Evolutionary conservation across 2,113 vertebrate species (phyloP), one percentile per base, ranked within the genome.

Genomic region (Eublepharis macularius): DNA sequence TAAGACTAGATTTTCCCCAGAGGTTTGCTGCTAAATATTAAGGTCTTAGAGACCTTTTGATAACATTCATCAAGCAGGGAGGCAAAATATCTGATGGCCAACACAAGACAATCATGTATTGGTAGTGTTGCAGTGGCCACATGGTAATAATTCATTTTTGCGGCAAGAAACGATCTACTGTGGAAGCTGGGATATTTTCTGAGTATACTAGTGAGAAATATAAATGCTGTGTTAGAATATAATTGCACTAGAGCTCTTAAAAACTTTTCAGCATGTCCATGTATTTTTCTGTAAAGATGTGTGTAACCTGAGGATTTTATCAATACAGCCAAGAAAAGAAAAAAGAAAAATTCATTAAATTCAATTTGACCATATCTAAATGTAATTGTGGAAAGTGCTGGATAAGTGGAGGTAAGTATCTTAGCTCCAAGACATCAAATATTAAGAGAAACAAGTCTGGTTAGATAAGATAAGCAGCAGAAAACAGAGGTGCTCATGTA

Each of bases 221-320:
- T 94, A 95, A 96, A 95, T 94, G 93, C 93, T 95, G 90, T 93
- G 95, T 94, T 95, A 90, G 86, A 89, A 89, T 93, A 89, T 96
- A 96, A 96, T 95, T 91, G 94, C 77, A 75, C 87, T 82, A 89
- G 80, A 96, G 95, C 93, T 95, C 91, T 95, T 89, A 95, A 95
- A 92, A 93, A 92, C 78, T 45, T 96, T 94, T 93, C 90, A 89
- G 8, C 91, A 80, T 95, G 92, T 92, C 80, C 88, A 88, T 78
- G 63, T 90, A 91, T 94, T 95, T 95, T 93, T 82, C 72, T 81
- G 32, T 90, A 76, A 92, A 85, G 26, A 85, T 92, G 82, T 47
- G 70, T 0, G 0, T 60, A 51, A 76, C 57, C 92, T 89, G 81
- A 89, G 77, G 45, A 81, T 51, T 93, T 94, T 89, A 89, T 91